phyloP scores from a whole-genome alignment of 1,140 invertebrate species.

The Heliconius eleuchia region DNA sequence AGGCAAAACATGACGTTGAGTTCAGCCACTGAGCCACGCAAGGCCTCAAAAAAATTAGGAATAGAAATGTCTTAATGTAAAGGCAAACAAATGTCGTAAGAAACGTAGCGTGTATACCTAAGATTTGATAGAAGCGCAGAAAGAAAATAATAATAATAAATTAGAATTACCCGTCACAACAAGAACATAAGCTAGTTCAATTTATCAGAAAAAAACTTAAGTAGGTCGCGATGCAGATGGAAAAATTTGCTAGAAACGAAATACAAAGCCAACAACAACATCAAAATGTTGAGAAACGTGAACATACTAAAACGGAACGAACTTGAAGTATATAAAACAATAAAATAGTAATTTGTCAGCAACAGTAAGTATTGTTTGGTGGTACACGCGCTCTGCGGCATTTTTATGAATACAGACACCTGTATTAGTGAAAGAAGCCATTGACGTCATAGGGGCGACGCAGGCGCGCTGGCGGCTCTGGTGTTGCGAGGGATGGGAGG shows the following conservation, averaged over 20 bases:
- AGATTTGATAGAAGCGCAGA: too few species aligned
- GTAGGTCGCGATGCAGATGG: conserved; percentile 3
- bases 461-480: conserved; percentile 46
- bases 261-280: background rate
- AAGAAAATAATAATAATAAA: too few species aligned
- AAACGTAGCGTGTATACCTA: too few species aligned
- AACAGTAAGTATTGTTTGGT: conserved; percentile 26
- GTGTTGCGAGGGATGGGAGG: conserved; percentile 30
- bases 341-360: conserved; percentile 19
- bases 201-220: background rate
- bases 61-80: too few species aligned
- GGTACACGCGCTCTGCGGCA: conserved; percentile 46
- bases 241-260: background rate
- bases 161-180: background rate
- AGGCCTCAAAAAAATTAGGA: too few species aligned
- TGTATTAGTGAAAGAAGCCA: conserved; percentile 73
- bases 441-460: conserved; percentile 70
- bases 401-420: conserved; percentile 61
- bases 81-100: too few species aligned
- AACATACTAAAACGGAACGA: background rate
- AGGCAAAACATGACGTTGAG: too few species aligned
- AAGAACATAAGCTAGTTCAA: background rate
- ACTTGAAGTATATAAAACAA: background rate
- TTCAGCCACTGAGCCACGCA: too few species aligned
- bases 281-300: background rate